Percentiles rank a stretch among this genome's conserved stretches.
Conservation (phyloP, 2,888 invertebrate species). For the Lycocerus yunnanus region DNA sequence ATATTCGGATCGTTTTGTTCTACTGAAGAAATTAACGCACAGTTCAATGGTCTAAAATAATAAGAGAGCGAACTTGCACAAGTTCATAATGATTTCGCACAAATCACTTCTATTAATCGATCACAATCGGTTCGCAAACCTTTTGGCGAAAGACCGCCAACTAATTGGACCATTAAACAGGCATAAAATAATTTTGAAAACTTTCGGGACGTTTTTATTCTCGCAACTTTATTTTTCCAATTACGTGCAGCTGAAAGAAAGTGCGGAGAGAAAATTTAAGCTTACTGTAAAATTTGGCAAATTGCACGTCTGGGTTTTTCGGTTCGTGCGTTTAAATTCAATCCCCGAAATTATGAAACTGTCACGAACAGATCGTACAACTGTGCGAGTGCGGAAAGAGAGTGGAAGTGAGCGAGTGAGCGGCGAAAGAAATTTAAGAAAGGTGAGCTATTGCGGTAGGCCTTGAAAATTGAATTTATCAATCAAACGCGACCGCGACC, state of each 20-base stretch:
- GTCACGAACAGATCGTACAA: background rate
- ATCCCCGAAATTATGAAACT: background rate
- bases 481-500: constrained; percentile 35
- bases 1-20: background rate
- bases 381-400: background rate
- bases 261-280: background rate
- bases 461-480: constrained; percentile 41
- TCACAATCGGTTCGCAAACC: background rate
- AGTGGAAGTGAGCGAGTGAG: background rate
- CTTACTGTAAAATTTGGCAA: background rate
- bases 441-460: constrained; percentile 36
- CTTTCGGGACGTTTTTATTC: background rate
- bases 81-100: background rate
- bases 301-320: background rate
- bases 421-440: background rate
- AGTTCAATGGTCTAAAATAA: background rate
- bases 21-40: background rate
- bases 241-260: background rate
- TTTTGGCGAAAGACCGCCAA: background rate
- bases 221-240: background rate
- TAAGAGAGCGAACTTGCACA: background rate
- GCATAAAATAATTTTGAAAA: background rate
- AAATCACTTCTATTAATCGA: background rate
- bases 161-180: background rate
- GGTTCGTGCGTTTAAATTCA: background rate